Conservation (phyloP, 2,113 vertebrate genomes). For the Oceanites oceanicus region DNA sequence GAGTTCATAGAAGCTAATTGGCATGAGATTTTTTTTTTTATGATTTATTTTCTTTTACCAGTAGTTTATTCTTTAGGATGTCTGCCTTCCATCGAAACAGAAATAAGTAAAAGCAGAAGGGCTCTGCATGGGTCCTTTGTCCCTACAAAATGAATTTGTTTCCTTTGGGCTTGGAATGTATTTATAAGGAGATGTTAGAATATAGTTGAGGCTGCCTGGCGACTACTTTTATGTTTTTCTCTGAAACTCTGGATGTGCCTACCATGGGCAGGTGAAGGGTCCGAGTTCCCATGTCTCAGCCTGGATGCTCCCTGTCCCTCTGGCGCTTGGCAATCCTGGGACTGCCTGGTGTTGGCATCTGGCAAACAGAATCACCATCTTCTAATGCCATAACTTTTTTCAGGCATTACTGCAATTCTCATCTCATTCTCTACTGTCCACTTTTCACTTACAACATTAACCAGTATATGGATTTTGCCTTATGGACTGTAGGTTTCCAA, state of each 20-base stretch:
- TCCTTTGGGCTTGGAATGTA: neutral
- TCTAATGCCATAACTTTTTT: accelerated
- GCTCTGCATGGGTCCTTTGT: neutral
- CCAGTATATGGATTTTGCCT: neutral
- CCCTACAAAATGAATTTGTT: neutral
- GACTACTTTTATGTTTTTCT: neutral
- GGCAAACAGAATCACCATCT: neutral
- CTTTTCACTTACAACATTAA: neutral
- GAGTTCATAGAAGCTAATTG: neutral
- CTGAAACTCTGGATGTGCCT: neutral
- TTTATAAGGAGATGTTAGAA: neutral
- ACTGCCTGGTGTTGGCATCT: neutral
- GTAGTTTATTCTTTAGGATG: neutral
- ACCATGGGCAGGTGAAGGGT: neutral
- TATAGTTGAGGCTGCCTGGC: neutral
- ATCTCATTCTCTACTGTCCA: neutral
- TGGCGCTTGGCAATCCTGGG: neutral
- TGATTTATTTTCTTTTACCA: neutral
- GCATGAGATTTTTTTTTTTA: neutral
- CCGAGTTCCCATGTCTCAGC: neutral
- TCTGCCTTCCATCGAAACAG: neutral
- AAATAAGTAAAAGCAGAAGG: neutral
- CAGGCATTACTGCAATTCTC: neutral
- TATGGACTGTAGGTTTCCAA: neutral
- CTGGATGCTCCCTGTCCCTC: neutral